Percentiles rank a stretch among this genome's conserved stretches.
These are phyloP conservation scores for Drosophila rhopaloa DNA, from an alignment of 1,140 invertebrate species.

Conservation along the genomic window DNA sequence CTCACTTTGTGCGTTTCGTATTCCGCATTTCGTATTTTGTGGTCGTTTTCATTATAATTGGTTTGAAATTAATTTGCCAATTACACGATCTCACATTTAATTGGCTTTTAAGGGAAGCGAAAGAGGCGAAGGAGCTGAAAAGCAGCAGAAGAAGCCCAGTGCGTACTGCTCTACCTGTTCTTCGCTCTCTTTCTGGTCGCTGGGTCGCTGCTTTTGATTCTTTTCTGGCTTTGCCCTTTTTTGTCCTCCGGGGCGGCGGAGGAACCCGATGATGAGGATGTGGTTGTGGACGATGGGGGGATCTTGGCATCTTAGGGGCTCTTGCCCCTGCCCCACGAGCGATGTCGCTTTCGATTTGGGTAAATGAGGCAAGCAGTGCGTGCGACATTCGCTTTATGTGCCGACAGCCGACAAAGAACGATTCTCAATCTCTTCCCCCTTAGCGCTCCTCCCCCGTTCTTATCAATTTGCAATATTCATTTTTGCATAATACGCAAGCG, in stretches of 20 bases:
- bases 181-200: conserved; percentile 17
- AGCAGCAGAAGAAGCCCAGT: conserved; percentile 30
- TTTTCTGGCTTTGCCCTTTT: conserved; percentile 68
- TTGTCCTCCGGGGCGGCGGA: conserved; percentile 44
- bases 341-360: conserved; percentile 77
- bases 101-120: conserved; percentile 75
- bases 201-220: conserved; percentile 44
- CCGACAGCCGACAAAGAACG: conserved; percentile 60
- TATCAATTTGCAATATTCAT: conserved; percentile 81
- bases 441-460: background rate
- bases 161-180: conserved; percentile 42
- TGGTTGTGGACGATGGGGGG: conserved; percentile 30
- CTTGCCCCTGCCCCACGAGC: conserved; percentile 39
- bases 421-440: conserved; percentile 18
- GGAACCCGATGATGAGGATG: conserved; percentile 32
- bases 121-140: conserved; percentile 13
- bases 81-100: conserved; percentile 85
- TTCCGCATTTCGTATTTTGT: conserved; percentile 62
- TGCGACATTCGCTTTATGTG: conserved; percentile 82
- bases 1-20: conserved; percentile 17
- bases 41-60: conserved; percentile 84
- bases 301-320: background rate
- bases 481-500: conserved; percentile 75
- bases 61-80: conserved; percentile 85
- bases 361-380: conserved; percentile 81